Evolutionary conservation across 2,888 invertebrate species (phyloP), one percentile per base, ranked within the genome.

Genomic region (Parthenolecanium corni): DNA sequence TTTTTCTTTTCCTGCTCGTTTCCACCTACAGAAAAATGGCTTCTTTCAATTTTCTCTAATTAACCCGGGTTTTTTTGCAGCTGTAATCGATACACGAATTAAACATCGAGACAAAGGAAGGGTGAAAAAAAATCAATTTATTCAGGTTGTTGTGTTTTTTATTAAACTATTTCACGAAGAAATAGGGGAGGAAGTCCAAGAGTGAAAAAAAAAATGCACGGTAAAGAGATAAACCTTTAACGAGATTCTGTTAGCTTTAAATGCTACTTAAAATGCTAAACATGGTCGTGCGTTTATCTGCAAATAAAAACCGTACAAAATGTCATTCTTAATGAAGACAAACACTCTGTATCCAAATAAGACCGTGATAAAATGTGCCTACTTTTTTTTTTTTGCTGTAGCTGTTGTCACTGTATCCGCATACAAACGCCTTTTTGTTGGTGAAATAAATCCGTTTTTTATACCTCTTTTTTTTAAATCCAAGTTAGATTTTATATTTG

Each of bases 191-290:
- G 31, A 31, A 31, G 31, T 44, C 20, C 46, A 2, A 44, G 16
- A 12, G 36, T 20, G 25, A 16, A 58, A 25, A 58, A 58, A 46
- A 25, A 58, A 49, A 58, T 47, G 46, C 58, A 31, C 31, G 58
- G 58, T 58, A 58, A 58, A 47, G 47, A 58, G 58, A 58, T 58
- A 58, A 49, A 58, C 58, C 58, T 47, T 20, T 58, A 58, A 58
- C 58, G 58, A 58, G 58, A 58, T 58, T 58, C 58, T 58, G 49
- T 49, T 47, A 58, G 58, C 47, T 58, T 58, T 58, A 49, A 58
- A 58, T 25, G 58, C 58, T 58, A 47, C 58, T 58, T 58, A 58
- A 58, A 58, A 58, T 58, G 58, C 58, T 58, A 58, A 58, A 58
- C 58, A 58, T 58, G 58, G 20, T 49, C 25, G 16, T 36, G 49